Evolutionary conservation across 2,888 invertebrate species (phyloP), one percentile per base, ranked within the genome.

Genomic region (Hyppa rectilinea): DNA sequence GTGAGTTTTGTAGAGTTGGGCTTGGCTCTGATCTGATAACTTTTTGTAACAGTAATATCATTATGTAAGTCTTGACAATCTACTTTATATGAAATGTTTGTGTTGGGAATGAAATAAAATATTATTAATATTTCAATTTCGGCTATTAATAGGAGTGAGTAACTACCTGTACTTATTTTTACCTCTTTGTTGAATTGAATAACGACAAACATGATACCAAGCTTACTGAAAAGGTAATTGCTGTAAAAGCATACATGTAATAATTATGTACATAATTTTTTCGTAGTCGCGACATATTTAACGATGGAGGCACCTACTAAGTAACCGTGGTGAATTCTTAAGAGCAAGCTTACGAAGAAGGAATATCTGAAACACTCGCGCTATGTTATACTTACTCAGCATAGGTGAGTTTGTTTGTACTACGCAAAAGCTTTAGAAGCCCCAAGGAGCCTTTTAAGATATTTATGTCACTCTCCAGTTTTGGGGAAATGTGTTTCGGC

Each of bases 381-480:
- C 59, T 65, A 69, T 71, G 43, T 74, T 76, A 74, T 65, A 49
- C 75, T 68, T 65, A 49, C 75, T 68, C 61, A 71, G 64, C 61
- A 71, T 70, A 77, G 75, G 84, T 83, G 77, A 81, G 80, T 77
- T 76, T 79, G 76, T 82, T 76, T 76, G 61, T 70, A 65, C 56
- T 62, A 63, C 68, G 73, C 69, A 76, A 81, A 74, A 82, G 82
- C 82, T 82, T 84, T 75, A 71, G 53, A 81, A 69, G 64, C 75
- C 72, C 84, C 60, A 69, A 64, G 78, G 78, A 79, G 77, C 78
- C 83, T 87, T 85, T 88, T 85, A 86, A 85, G 80, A 85, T 86
- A 87, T 89, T 88, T 88, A 86, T 84, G 82, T 82, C 85, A 84
- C 74, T 78, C 78, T 71, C 67, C 82, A 81, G 72, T 80, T 74